Base-by-base conservation (phyloP, 2,888 invertebrate genomes). In the Cabera pusaria region DNA sequence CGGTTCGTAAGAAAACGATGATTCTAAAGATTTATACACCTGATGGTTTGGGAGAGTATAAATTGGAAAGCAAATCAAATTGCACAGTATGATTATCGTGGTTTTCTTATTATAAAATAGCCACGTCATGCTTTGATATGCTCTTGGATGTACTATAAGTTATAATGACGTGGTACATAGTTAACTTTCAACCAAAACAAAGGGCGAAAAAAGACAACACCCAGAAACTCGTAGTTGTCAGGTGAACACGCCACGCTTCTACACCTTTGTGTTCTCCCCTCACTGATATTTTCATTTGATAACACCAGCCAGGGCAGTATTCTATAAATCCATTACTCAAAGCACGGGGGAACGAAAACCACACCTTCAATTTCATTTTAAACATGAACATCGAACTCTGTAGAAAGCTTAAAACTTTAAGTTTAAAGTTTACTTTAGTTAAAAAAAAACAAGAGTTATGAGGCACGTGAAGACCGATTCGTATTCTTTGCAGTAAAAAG, bases 231-330 rank as follows among this genome's bases (percentile, higher is more conserved):
- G n/a, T 2, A 12, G 4, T 34, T 52, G 68, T 67, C 70, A 72
- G 65, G 70, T 73, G 65, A 67, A 67, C 72, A 74, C 73, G 72
- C 72, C 44, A 72, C 51, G 52, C 60, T 57, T 35, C 16, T 28
- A 60, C 52, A 60, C 60, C 60, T 69, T 68, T 61, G 49, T 61
- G 63, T 69, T 64, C 64, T 62, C 76, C 76, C 78, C 72, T 61
- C 58, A 48, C 52, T 46, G 56, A 61, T 65, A 42, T 64, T 64
- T 61, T 55, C 58, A 60, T 65, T 66, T 64, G 64, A 71, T 65
- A 68, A 55, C 50, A 52, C 42, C 59, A n/a, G n/a, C 55, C 56
- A 64, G 52, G 49, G 62, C 53, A 62, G 55, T 55, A 58, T 41
- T 35, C 28, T 52, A 64, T 59, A 56, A 56, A 51, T 54, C 51